Conservation (phyloP, 2,888 invertebrate species). For the Euzophera pinguis region DNA sequence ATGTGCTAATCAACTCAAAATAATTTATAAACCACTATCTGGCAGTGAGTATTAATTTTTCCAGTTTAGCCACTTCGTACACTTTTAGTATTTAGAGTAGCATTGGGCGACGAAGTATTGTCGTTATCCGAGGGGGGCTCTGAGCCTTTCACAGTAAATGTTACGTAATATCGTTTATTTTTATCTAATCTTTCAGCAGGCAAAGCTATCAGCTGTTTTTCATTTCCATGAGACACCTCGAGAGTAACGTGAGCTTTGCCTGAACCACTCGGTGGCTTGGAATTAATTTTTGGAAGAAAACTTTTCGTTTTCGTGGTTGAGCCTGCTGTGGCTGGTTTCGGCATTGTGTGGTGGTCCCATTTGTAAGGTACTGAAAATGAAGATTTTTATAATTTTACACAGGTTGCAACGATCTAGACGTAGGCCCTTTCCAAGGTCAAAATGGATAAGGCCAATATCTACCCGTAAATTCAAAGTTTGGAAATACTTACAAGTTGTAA, state of each 20-base stretch:
- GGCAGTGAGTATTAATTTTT: constrained; percentile 36
- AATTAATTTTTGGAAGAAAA: constrained; percentile 85
- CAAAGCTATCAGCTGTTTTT: constrained; percentile 91
- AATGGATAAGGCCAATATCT: no score
- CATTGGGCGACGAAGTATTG: constrained; percentile 53
- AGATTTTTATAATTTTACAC: no score
- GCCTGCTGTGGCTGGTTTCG: constrained; percentile 83
- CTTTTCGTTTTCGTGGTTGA: constrained; percentile 65
- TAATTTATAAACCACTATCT: constrained; percentile 18
- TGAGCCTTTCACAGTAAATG: constrained; percentile 92
- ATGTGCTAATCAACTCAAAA: constrained; percentile 13
- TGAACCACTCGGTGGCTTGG: constrained; percentile 54
- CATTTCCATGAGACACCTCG: constrained; percentile 91
- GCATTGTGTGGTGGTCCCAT: constrained; percentile 89
- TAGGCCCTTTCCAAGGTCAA: no score
- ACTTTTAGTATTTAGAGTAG: constrained; percentile 63
- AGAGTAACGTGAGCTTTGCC: constrained; percentile 82
- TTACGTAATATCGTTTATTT: constrained; percentile 94
- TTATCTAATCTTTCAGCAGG: constrained; percentile 93
- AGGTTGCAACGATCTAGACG: no score
- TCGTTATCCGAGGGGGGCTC: constrained; percentile 78
- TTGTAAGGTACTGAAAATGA: constrained; percentile 84
- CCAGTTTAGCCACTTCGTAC: constrained; percentile 49
- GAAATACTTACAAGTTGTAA: no score
- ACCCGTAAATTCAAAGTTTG: no score